Conservation (phyloP, 37 sponge, comb jelly and placozoan genomes). For the Halichondria panicea region DNA sequence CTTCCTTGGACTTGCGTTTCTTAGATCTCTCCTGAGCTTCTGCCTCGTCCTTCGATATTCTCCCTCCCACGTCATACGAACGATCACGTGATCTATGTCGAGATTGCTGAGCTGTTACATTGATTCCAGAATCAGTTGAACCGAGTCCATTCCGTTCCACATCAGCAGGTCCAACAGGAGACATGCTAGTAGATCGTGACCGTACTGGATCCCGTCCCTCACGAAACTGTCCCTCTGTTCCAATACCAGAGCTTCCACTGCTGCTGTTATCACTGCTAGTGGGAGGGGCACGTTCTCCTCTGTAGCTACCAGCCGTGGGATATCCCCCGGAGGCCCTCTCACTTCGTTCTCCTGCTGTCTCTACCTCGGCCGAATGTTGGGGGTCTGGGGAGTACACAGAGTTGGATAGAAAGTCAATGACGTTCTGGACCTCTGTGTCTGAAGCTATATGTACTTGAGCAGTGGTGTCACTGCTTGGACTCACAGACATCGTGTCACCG, state of each 20-base stretch:
- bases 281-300: background rate
- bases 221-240: background rate
- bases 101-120: background rate
- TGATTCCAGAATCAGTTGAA: constrained; percentile 24
- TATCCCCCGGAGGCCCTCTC: background rate
- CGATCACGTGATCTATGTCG: no score
- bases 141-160: background rate
- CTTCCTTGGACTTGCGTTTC: background rate
- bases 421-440: constrained; percentile 31
- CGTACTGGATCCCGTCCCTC: background rate
- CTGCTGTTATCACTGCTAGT: background rate
- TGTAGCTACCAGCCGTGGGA: background rate
- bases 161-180: constrained; percentile 4
- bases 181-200: constrained; percentile 16
- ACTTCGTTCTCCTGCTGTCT: no score
- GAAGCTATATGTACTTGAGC: constrained; percentile 29
- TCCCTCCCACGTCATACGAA: no score
- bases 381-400: background rate
- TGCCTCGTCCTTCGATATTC: background rate
- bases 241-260: constrained; percentile 2
- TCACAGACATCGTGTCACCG: constrained; percentile 25
- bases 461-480: background rate
- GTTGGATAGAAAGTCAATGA: constrained; percentile 22
- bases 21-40: background rate
- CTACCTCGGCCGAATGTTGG: background rate